Evolutionary conservation across 2,888 invertebrate genomes (phyloP).

Genomic region (Pelosia muscerda): DNA sequence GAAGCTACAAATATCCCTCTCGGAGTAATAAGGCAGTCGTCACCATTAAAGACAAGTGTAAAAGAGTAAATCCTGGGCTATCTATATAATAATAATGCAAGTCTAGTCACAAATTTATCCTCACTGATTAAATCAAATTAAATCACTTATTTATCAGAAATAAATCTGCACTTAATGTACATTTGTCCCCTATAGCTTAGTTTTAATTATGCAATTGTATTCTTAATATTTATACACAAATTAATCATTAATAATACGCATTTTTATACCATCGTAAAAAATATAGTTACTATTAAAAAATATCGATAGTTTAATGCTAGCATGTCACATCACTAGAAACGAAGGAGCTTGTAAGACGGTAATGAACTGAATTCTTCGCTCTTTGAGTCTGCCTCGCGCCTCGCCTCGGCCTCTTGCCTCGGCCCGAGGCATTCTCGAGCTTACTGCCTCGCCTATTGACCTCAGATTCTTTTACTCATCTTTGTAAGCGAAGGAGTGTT

Average conservation of each 20-base stretch:
- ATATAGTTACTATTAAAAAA: neutral
- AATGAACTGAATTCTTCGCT: conserved; percentile 78
- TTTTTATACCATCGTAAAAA: neutral
- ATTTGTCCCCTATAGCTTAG: neutral
- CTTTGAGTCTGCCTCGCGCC: conserved; percentile 68
- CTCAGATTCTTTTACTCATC: conserved; percentile 50
- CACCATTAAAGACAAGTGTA: too few relatives aligned
- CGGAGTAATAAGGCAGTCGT: too few relatives aligned
- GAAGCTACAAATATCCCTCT: too few relatives aligned
- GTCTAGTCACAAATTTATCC: neutral
- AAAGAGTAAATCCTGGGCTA: too few relatives aligned
- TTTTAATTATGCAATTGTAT: neutral
- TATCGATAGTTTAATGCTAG: conserved; percentile 37
- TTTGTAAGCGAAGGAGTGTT: conserved; percentile 41
- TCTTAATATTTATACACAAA: neutral
- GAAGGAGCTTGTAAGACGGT: conserved; percentile 75
- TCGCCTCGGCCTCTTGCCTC: conserved; percentile 39
- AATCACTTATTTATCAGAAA: too few relatives aligned
- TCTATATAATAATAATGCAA: too few relatives aligned
- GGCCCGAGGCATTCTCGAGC: conserved; percentile 21
- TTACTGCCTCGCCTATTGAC: conserved; percentile 42
- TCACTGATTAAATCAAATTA: too few relatives aligned
- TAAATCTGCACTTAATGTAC: neutral
- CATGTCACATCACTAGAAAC: conserved; percentile 53
- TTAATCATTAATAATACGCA: too few relatives aligned